phyloP scores from a whole-genome alignment of 92 coral and sea anemone genomes.

The Palythoa grandis region DNA sequence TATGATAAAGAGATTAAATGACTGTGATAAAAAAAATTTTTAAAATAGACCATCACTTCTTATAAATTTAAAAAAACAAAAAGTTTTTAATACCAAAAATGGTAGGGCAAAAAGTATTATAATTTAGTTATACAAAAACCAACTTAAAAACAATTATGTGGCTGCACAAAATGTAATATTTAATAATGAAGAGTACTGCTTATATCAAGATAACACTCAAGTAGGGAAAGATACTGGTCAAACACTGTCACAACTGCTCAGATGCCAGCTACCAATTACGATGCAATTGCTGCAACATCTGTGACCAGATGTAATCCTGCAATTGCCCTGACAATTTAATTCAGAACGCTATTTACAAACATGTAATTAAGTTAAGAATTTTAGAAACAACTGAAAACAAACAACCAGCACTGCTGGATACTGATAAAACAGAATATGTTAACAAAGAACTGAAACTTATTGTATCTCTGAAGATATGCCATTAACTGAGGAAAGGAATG shows the following conservation, averaged over 20 bases:
- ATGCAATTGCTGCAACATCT: slow-evolving; percentile 44
- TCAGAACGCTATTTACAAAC: slow-evolving; percentile 43
- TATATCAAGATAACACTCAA: too few species aligned
- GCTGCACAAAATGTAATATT: too few species aligned
- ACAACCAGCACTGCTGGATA: background rate
- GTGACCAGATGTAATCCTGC: slow-evolving; percentile 35
- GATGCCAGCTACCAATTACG: slow-evolving; percentile 42
- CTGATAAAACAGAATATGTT: slow-evolving; percentile 18
- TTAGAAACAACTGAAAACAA: slow-evolving; percentile 15
- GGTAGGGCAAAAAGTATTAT: too few species aligned
- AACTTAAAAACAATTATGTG: too few species aligned
- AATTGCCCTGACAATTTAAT: slow-evolving; percentile 44
- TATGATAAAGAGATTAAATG: too few species aligned
- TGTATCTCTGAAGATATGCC: slow-evolving; percentile 29
- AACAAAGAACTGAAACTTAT: slow-evolving; percentile 21
- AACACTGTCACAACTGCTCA: slow-evolving; percentile 15
- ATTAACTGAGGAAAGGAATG: slow-evolving; percentile 16
- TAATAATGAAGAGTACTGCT: too few species aligned
- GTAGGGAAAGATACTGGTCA: too few species aligned
- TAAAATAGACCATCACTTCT: too few species aligned
- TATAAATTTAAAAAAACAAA: too few species aligned
- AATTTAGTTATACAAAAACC: too few species aligned
- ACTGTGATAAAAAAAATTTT: too few species aligned
- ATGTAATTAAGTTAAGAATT: slow-evolving; percentile 9
- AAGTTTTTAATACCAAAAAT: too few species aligned